Conservation (phyloP, 2,888 invertebrate genomes). For the Cantharis rufa region DNA sequence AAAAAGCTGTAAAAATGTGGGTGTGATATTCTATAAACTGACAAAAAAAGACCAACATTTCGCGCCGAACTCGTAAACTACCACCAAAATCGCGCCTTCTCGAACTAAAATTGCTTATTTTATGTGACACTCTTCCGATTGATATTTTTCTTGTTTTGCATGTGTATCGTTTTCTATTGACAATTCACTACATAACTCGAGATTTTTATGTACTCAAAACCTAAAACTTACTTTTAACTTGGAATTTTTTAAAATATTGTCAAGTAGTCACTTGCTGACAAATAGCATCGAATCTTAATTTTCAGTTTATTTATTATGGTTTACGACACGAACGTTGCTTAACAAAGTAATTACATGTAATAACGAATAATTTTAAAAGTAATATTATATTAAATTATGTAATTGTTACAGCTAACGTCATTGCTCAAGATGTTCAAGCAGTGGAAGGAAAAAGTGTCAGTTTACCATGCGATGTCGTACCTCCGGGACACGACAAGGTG, state of each 20-base stretch:
- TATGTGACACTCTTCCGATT: slow-evolving; percentile 38
- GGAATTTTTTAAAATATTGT: not conserved
- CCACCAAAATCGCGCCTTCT: slow-evolving; percentile 32
- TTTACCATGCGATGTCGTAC: slow-evolving; percentile 84
- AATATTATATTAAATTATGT: too few relatives aligned
- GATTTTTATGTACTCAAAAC: slow-evolving; percentile 1
- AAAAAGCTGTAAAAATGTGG: slow-evolving; percentile 33
- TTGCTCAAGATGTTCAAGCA: slow-evolving; percentile 81
- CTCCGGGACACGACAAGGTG: slow-evolving; percentile 81
- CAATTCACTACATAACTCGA: not conserved
- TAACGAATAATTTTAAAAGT: too few relatives aligned
- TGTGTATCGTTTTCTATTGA: slow-evolving; percentile 39
- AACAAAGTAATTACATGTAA: too few relatives aligned
- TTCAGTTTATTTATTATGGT: too few relatives aligned
- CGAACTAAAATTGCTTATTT: slow-evolving; percentile 43
- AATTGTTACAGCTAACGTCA: slow-evolving; percentile 60
- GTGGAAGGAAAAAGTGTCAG: slow-evolving; percentile 87
- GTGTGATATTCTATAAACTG: slow-evolving; percentile 32
- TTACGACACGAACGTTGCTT: too few relatives aligned
- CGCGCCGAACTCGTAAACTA: slow-evolving; percentile 20
- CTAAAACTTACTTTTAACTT: not conserved
- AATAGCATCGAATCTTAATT: too few relatives aligned
- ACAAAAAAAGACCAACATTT: slow-evolving; percentile 16
- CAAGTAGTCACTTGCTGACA: not conserved
- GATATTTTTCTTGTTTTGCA: slow-evolving; percentile 38